A percentile compares a stretch with the other conserved stretches of the same genome.
Conservation (phyloP, 2,888 invertebrate genomes). For the Amorpha juglandis region DNA sequence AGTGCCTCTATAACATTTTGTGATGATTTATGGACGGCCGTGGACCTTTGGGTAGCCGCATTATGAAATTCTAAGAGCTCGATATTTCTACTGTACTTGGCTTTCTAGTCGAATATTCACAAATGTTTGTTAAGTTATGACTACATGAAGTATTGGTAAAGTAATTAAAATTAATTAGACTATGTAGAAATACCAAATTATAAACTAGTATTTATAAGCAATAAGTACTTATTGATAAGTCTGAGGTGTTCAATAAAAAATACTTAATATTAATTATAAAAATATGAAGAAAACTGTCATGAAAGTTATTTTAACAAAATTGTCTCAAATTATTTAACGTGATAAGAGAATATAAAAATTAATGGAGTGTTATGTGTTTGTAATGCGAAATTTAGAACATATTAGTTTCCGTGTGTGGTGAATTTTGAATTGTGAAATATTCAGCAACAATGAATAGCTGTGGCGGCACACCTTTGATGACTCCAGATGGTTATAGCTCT, state of each 20-base stretch:
- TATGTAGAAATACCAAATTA: too few species aligned
- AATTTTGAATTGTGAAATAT: background rate
- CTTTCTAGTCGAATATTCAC: background rate
- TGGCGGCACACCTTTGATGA: constrained; percentile 75
- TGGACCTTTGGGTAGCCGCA: constrained; percentile 6
- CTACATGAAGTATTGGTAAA: too few species aligned
- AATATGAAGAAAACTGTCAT: too few species aligned
- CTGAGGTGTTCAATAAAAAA: too few species aligned
- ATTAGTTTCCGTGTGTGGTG: background rate
- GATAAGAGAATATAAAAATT: background rate
- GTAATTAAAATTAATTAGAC: too few species aligned
- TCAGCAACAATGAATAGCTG: constrained; percentile 42
- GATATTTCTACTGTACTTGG: background rate
- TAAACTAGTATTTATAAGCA: too few species aligned
- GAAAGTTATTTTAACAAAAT: too few species aligned
- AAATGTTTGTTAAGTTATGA: too few species aligned
- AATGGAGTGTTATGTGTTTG: too few species aligned
- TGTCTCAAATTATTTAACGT: background rate
- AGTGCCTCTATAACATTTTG: constrained; percentile 34
- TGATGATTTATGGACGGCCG: constrained; percentile 45
- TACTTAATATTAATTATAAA: too few species aligned
- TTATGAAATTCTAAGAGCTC: constrained; percentile 7
- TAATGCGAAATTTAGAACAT: too few species aligned
- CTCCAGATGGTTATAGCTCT: constrained; percentile 78
- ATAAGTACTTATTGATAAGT: too few species aligned